Evolutionary conservation across 2,888 invertebrate genomes (phyloP).

Genomic region (Cephus runcator): DNA sequence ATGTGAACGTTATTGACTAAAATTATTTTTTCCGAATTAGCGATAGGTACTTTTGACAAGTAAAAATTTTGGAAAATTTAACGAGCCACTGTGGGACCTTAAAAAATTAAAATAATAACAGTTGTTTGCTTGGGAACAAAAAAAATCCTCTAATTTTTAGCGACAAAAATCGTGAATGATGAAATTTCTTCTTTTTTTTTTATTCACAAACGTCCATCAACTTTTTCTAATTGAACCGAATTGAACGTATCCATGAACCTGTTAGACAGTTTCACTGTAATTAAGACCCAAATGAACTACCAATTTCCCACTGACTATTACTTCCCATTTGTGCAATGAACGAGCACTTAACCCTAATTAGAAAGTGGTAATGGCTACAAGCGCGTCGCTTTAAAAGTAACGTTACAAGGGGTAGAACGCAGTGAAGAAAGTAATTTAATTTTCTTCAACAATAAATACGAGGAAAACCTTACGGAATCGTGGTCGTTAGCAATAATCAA

Average conservation of each 20-base stretch:
- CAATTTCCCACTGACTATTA: neutral
- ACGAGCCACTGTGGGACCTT: neutral
- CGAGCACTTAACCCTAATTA: neutral
- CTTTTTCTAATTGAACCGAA: neutral
- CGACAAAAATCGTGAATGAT: neutral
- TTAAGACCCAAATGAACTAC: neutral
- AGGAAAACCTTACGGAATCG: neutral
- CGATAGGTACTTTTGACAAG: neutral
- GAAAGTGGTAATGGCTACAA: neutral
- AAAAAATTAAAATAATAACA: neutral
- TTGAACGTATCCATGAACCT: neutral
- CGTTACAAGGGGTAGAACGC: neutral
- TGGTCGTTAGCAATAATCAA: neutral
- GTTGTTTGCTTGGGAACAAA: neutral
- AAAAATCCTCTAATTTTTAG: neutral
- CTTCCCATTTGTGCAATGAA: neutral
- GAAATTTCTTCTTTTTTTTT: neutral
- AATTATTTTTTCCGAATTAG: neutral
- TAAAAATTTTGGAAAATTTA: neutral
- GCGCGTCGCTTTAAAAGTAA: neutral
- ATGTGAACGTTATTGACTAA: neutral
- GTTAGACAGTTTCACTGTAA: neutral
- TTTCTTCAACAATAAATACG: neutral
- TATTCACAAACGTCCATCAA: neutral
- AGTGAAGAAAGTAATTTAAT: neutral